These are phyloP conservation scores for Nettapus auritus DNA, from an alignment of 2,113 vertebrate species.

Conservation along the genomic window DNA sequence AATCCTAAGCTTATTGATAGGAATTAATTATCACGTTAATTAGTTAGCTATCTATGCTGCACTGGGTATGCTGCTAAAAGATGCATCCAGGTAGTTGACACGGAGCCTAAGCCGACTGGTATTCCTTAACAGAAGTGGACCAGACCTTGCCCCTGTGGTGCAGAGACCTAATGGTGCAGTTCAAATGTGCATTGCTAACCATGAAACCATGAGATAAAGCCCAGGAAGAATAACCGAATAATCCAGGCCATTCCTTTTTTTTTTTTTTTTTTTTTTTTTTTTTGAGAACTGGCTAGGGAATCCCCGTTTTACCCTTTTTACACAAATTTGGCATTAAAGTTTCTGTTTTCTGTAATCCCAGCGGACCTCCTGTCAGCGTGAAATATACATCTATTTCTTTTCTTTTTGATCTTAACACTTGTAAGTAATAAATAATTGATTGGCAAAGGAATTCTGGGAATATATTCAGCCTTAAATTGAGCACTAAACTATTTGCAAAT, in stretches of 20 bases:
- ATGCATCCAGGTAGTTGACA: background rate
- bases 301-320: constrained; percentile 47
- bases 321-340: constrained; percentile 67
- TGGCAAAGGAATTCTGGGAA: constrained; percentile 74
- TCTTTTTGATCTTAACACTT: constrained; percentile 76
- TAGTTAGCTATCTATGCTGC: background rate
- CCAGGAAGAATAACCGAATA: constrained; percentile 2
- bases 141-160: background rate
- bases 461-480: constrained; percentile 72
- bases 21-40: background rate
- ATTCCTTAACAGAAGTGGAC: background rate
- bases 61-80: background rate
- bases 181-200: constrained; percentile 6
- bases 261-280: background rate
- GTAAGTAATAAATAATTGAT: constrained; percentile 82
- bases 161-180: background rate
- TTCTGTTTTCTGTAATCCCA: constrained; percentile 53
- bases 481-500: constrained; percentile 77
- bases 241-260: background rate
- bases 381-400: constrained; percentile 68
- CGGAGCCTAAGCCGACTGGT: background rate
- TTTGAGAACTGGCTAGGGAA: constrained; percentile 8
- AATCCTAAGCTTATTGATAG: background rate
- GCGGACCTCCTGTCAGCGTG: constrained; percentile 50
- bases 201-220: background rate